A percentile compares a stretch with the other conserved stretches of the same genome.
phyloP scores from a whole-genome alignment of 1,140 invertebrate species.

The Procambarus clarkii region DNA sequence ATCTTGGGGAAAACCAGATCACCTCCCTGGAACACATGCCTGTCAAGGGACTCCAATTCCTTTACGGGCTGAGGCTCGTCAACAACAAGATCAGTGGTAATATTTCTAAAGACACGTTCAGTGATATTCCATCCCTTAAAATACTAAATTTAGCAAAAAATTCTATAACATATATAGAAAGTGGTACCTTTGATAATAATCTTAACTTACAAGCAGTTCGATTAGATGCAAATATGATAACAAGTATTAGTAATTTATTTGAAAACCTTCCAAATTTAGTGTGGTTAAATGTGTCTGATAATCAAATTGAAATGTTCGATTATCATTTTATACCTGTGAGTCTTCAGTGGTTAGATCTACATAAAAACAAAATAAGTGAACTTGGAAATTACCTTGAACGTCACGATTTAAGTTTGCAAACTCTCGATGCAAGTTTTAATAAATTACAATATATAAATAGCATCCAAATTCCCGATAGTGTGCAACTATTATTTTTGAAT shows the following conservation, averaged over 20 bases:
- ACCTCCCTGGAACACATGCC: constrained; percentile 85
- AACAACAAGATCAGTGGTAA: constrained; percentile 90
- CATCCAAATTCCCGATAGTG: constrained; percentile 84
- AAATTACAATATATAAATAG: constrained; percentile 82
- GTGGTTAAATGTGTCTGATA: constrained; percentile 94
- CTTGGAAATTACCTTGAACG: constrained; percentile 89
- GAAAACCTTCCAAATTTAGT: constrained; percentile 87
- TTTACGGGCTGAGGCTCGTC: constrained; percentile 89
- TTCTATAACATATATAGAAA: constrained; percentile 83
- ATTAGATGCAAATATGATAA: constrained; percentile 89
- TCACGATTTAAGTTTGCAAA: constrained; percentile 85
- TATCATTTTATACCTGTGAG: constrained; percentile 88
- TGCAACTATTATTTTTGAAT: constrained; percentile 87
- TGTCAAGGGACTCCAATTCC: constrained; percentile 86
- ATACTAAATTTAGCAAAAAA: constrained; percentile 93
- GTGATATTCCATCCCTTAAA: constrained; percentile 87
- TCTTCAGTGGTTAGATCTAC: constrained; percentile 92
- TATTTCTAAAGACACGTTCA: constrained; percentile 87
- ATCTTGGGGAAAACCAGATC: constrained; percentile 88
- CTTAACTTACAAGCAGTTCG: constrained; percentile 88
- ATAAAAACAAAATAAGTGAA: constrained; percentile 90
- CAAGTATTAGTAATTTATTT: constrained; percentile 90
- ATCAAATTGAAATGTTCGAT: constrained; percentile 92
- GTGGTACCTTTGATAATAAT: constrained; percentile 87
- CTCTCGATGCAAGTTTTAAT: constrained; percentile 89